These are phyloP conservation scores for Scleropages formosus DNA, from an alignment of 2,797 vertebrate genomes.

Conservation along the genomic window DNA sequence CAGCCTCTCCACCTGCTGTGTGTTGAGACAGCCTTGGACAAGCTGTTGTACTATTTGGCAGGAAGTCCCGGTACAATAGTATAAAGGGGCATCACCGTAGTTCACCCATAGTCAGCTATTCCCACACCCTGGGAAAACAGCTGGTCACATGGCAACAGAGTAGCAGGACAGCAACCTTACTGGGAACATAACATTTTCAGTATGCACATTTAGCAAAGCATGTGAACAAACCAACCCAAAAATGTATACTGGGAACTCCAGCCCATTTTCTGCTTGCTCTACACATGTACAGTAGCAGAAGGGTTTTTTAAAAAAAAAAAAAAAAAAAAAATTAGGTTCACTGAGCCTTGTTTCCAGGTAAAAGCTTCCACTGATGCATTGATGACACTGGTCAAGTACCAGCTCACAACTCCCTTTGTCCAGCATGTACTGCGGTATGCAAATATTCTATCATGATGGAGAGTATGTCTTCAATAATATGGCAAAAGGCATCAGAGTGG, in stretches of 20 bases:
- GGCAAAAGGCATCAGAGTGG: constrained; percentile 60
- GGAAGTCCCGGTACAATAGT: not conserved
- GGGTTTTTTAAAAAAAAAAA: no score
- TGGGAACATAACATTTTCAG: constrained; percentile 32
- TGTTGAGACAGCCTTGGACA: constrained; percentile 16
- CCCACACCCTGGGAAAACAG: not conserved
- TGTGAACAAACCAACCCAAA: constrained; percentile 14
- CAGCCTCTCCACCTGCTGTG: constrained; percentile 32
- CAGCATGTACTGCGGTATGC: not conserved
- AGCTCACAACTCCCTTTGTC: not conserved
- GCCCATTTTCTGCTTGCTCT: constrained; percentile 13
- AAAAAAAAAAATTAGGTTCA: constrained; percentile 41
- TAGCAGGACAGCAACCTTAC: constrained; percentile 13
- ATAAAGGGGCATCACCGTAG: constrained; percentile 25
- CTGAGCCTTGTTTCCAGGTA: constrained; percentile 28
- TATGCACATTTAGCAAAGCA: constrained; percentile 20
- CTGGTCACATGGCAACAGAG: not conserved
- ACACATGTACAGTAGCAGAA: constrained; percentile 32
- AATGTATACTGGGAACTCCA: constrained; percentile 25
- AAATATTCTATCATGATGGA: constrained; percentile 40
- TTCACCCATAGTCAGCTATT: constrained; percentile 17
- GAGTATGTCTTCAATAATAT: constrained; percentile 56
- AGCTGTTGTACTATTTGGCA: not conserved
- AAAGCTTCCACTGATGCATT: constrained; percentile 45
- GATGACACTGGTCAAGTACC: constrained; percentile 28